Evolutionary conservation across 2,113 vertebrate genomes (phyloP).

Genomic region (Xenopus borealis): DNA sequence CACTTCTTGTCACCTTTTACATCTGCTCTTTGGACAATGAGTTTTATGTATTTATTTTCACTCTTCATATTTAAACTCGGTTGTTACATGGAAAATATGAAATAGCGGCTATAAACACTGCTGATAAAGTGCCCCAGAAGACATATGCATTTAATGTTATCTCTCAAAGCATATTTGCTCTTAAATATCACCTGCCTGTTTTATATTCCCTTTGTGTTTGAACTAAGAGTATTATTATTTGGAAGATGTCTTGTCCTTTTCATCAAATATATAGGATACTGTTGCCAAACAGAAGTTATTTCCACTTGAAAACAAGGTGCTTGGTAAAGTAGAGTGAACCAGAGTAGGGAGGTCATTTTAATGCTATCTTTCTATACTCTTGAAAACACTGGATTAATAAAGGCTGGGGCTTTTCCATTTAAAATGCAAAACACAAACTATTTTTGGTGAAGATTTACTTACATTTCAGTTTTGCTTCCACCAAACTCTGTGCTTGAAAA

Average conservation of each 20-base stretch:
- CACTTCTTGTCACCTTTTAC: not conserved
- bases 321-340: too few relatives aligned
- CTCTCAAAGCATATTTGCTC: not conserved
- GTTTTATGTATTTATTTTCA: not conserved
- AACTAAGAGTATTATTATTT: not conserved
- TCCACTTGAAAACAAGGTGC: too few relatives aligned
- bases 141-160: not conserved
- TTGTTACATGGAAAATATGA: not conserved
- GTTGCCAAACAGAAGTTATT: too few relatives aligned
- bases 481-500: slow-evolving; percentile 32
- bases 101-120: not conserved
- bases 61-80: not conserved
- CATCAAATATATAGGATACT: too few relatives aligned
- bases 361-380: too few relatives aligned
- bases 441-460: slow-evolving; percentile 30
- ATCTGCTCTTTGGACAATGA: slow-evolving; percentile 6
- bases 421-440: slow-evolving; percentile 1
- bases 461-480: slow-evolving; percentile 24
- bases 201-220: not conserved
- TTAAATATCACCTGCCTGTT: not conserved
- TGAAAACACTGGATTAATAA: too few relatives aligned
- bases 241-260: too few relatives aligned
- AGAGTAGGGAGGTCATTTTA: too few relatives aligned
- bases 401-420: too few relatives aligned
- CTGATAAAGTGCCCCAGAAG: not conserved